Percentiles rank a stretch among this genome's conserved stretches.
Conservation (phyloP, 2,113 vertebrate species). For the Dasyurus viverrinus region DNA sequence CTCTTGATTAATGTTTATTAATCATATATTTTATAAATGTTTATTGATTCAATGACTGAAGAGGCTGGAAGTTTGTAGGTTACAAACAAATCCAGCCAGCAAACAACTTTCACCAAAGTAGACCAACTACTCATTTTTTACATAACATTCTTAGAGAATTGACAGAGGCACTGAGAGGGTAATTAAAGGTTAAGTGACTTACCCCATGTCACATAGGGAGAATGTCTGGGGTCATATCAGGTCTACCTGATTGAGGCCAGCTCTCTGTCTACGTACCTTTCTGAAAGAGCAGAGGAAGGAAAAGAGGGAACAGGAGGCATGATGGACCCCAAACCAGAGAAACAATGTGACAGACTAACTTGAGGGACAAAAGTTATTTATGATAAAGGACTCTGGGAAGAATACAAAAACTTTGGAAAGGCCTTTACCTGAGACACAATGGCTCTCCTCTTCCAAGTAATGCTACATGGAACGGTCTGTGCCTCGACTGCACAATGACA, state of each 20-base stretch:
- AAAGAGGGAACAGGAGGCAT: background rate
- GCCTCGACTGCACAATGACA: slow-evolving; percentile 89
- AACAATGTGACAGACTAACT: background rate
- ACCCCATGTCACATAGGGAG: background rate
- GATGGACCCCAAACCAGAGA: background rate
- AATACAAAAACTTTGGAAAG: background rate
- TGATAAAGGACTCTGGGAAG: background rate
- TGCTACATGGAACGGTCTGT: slow-evolving; percentile 87
- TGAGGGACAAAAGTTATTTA: background rate
- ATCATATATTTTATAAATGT: background rate
- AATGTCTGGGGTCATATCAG: background rate
- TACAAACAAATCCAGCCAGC: background rate
- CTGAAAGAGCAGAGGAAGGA: background rate
- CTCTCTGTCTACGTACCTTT: background rate
- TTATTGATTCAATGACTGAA: background rate
- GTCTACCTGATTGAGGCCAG: background rate
- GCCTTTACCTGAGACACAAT: slow-evolving; percentile 79
- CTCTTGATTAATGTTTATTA: background rate
- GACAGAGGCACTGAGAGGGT: background rate
- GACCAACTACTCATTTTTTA: background rate
- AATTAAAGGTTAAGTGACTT: background rate
- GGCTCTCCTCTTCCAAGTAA: slow-evolving; percentile 90
- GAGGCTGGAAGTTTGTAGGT: background rate
- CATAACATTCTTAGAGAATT: background rate
- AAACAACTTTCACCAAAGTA: background rate